phyloP scores from a whole-genome alignment of 2,113 vertebrate species.

The Aphelocoma coerulescens region DNA sequence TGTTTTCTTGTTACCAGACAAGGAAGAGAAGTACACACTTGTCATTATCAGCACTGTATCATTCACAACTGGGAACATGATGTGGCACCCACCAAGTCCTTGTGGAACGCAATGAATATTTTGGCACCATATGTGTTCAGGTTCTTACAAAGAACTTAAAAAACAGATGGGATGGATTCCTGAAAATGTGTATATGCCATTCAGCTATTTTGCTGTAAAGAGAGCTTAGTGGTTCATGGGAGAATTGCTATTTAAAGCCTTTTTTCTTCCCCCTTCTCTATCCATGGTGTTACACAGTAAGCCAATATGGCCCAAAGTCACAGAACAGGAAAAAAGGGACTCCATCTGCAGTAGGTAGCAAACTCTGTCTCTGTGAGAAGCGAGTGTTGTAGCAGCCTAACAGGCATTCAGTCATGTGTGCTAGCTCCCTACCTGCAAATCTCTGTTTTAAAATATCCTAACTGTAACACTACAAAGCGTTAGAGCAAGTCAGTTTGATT shows the following conservation, averaged over 20 bases:
- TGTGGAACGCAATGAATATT: background rate
- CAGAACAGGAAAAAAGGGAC: background rate
- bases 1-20: background rate
- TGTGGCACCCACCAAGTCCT: background rate
- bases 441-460: background rate
- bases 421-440: constrained; percentile 4
- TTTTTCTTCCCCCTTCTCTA: background rate
- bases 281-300: background rate
- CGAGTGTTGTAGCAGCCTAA: background rate
- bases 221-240: background rate
- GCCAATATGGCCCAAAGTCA: background rate
- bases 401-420: background rate
- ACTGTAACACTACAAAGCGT: background rate
- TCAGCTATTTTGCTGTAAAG: background rate
- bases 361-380: background rate
- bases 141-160: background rate
- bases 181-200: background rate
- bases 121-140: background rate
- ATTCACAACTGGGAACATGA: background rate
- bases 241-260: background rate
- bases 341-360: background rate
- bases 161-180: background rate
- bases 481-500: background rate
- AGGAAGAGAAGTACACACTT: background rate
- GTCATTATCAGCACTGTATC: background rate